Conservation (phyloP, 2,797 vertebrate species). For the Chaetophractus vellerosus region DNA sequence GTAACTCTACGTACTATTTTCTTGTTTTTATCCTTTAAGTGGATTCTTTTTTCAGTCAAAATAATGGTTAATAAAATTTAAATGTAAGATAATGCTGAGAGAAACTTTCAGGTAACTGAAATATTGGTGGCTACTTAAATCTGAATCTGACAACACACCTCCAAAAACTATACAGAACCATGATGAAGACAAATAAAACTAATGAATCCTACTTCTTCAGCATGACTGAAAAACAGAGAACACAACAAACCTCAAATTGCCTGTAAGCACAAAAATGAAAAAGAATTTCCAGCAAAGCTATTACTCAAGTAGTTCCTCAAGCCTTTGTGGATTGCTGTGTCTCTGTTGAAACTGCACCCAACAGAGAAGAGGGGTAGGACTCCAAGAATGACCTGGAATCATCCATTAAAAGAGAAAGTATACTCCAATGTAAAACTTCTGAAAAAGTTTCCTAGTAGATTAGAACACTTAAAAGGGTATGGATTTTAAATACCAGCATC, state of each 20-base stretch:
- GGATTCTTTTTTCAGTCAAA: neutral
- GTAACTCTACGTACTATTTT: neutral
- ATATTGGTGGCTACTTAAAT: neutral
- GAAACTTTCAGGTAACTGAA: neutral
- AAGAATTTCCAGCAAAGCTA: neutral
- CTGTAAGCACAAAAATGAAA: neutral
- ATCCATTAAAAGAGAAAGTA: neutral
- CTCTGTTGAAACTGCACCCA: neutral
- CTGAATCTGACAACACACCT: neutral
- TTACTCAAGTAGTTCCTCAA: neutral
- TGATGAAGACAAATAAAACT: neutral
- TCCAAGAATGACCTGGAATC: neutral
- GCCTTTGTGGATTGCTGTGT: neutral
- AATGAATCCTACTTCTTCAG: neutral
- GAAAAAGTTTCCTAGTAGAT: neutral
- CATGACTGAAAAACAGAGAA: neutral
- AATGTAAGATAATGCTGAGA: neutral
- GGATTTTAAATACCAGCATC: neutral
- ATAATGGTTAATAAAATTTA: neutral
- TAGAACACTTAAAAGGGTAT: neutral
- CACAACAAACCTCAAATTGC: neutral
- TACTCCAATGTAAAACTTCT: neutral
- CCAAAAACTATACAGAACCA: neutral
- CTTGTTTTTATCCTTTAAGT: neutral
- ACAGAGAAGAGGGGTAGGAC: neutral